Conservation (phyloP, 2,888 invertebrate genomes). For the Calliopum simillimum region DNA sequence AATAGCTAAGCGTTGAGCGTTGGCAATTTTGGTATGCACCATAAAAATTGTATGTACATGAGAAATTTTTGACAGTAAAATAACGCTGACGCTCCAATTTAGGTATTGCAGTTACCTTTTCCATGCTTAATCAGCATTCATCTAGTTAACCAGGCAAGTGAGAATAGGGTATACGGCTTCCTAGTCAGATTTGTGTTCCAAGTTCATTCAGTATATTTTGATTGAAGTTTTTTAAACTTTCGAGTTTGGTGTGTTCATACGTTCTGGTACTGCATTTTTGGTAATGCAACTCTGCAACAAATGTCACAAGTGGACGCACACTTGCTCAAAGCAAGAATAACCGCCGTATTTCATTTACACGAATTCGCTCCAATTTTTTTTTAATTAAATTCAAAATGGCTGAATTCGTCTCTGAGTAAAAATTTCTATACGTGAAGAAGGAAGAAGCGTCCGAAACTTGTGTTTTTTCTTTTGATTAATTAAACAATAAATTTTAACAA, state of each 20-base stretch:
- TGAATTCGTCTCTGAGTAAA: constrained; percentile 45
- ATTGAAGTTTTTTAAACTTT: not conserved
- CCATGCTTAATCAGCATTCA: too few species aligned
- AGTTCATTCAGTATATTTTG: not conserved
- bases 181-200: too few species aligned
- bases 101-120: too few species aligned
- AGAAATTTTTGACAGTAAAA: too few species aligned
- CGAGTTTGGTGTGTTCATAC: not conserved
- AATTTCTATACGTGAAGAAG: constrained; percentile 62
- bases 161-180: too few species aligned
- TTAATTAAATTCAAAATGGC: constrained; percentile 56
- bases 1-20: too few species aligned
- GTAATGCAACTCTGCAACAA: constrained; percentile 3
- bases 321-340: not conserved
- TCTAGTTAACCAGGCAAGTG: too few species aligned
- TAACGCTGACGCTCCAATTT: too few species aligned
- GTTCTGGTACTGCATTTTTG: not conserved
- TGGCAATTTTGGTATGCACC: too few species aligned
- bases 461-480: constrained; percentile 54
- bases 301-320: constrained; percentile 12
- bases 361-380: constrained; percentile 16
- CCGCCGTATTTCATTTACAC: not conserved
- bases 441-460: constrained; percentile 58
- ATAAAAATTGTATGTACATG: too few species aligned
- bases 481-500: constrained; percentile 46